Evolutionary conservation across 1,140 invertebrate genomes (phyloP).

Genomic region (Pectinophora gossypiella): DNA sequence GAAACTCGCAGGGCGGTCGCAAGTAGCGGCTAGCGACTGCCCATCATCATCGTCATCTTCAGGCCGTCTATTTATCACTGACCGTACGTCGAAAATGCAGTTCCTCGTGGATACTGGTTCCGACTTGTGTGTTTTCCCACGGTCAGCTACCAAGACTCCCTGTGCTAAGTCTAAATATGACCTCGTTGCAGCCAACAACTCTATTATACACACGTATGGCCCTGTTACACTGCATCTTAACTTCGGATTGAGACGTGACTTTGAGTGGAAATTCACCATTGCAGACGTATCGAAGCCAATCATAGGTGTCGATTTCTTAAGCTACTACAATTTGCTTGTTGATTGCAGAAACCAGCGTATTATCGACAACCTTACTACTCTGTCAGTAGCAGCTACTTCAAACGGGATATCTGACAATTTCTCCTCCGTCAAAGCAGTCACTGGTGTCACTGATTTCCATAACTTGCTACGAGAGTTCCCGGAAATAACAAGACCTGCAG

Average conservation of each 20-base stretch:
- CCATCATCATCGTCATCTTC: slow-evolving; percentile 10
- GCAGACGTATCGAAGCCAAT: slow-evolving; percentile 45
- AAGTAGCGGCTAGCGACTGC: slow-evolving; percentile 27
- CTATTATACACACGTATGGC: slow-evolving; percentile 49
- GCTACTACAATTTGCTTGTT: slow-evolving; percentile 33
- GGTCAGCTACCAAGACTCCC: slow-evolving; percentile 15
- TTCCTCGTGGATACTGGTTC: slow-evolving; percentile 34
- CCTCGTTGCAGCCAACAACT: slow-evolving; percentile 30
- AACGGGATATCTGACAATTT: slow-evolving; percentile 7
- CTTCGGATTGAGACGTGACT: slow-evolving; percentile 39
- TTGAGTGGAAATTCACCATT: slow-evolving; percentile 56
- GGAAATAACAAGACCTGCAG: slow-evolving; percentile 23
- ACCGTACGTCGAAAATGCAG: slow-evolving; percentile 17
- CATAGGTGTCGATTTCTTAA: slow-evolving; percentile 59
- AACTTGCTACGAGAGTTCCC: slow-evolving; percentile 18
- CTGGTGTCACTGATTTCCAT: slow-evolving; percentile 18
- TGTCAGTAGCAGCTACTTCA: slow-evolving; percentile 8
- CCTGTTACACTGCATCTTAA: slow-evolving; percentile 26
- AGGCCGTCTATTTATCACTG: slow-evolving; percentile 27
- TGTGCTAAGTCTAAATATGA: slow-evolving; percentile 15
- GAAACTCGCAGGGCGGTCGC: slow-evolving; percentile 25
- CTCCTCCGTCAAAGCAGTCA: slow-evolving; percentile 19
- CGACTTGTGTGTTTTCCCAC: slow-evolving; percentile 35
- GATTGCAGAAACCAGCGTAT: slow-evolving; percentile 30
- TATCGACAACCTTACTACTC: slow-evolving; percentile 22